Conservation (phyloP, 1,140 invertebrate species). For the Popillia japonica region DNA sequence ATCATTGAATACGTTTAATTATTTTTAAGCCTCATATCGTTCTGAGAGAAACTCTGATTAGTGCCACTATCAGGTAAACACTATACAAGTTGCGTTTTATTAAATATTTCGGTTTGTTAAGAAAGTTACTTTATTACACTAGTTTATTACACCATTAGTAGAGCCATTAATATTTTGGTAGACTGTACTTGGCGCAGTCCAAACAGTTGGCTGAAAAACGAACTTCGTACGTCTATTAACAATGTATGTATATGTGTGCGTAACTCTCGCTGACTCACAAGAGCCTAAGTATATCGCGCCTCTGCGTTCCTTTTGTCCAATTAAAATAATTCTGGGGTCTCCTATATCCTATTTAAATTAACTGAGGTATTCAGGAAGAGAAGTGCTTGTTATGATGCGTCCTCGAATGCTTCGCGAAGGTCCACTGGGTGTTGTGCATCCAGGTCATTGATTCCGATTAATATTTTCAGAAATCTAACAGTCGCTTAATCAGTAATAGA, state of each 20-base stretch:
- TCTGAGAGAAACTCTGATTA: too few relatives aligned
- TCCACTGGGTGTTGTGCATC: neutral
- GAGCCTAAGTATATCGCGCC: constrained; percentile 10
- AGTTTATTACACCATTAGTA: too few relatives aligned
- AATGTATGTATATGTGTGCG: neutral
- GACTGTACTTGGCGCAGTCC: neutral
- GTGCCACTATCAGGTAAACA: too few relatives aligned
- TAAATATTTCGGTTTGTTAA: neutral
- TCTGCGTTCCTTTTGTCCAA: constrained; percentile 26
- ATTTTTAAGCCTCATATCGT: too few relatives aligned
- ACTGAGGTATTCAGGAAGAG: constrained; percentile 36
- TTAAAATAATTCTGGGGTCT: constrained; percentile 39
- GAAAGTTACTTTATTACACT: neutral
- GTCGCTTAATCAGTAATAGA: neutral
- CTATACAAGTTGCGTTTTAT: neutral
- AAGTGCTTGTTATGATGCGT: constrained; percentile 13
- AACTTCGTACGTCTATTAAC: neutral
- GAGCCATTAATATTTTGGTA: too few relatives aligned
- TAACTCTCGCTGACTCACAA: constrained; percentile 14
- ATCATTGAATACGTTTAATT: too few relatives aligned
- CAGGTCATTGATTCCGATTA: constrained; percentile 46
- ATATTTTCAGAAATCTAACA: neutral
- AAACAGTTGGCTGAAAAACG: neutral
- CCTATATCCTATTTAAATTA: constrained; percentile 37
- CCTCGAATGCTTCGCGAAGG: neutral